phyloP scores from a whole-genome alignment of 2,113 vertebrate species.

The Platysternon megacephalum region DNA sequence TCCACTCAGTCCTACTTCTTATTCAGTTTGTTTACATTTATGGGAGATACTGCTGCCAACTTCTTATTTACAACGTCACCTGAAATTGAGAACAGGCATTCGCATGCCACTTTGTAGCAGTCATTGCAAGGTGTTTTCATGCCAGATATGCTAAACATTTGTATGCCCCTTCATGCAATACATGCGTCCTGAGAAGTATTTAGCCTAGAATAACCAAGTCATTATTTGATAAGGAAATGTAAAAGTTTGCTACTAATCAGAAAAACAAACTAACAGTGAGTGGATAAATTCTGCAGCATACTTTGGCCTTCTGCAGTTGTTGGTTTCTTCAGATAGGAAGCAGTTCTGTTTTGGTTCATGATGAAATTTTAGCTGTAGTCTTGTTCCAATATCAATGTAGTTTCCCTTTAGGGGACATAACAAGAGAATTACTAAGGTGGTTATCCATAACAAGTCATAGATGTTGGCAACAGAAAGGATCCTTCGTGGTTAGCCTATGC shows the following conservation, averaged over 20 bases:
- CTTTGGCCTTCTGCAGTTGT: neutral
- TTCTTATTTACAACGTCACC: too few species aligned
- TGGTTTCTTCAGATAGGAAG: neutral
- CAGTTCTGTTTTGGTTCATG: neutral
- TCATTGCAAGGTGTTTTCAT: too few species aligned
- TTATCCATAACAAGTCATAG: neutral
- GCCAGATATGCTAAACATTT: too few species aligned
- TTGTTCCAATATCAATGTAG: neutral
- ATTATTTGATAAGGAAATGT: neutral
- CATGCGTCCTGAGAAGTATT: neutral
- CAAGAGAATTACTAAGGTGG: neutral
- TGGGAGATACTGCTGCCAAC: too few species aligned
- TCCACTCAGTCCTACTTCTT: too few species aligned
- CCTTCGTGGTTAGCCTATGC: neutral
- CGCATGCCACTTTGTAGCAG: too few species aligned
- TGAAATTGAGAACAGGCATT: too few species aligned
- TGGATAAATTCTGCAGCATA: neutral
- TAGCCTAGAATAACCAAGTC: neutral
- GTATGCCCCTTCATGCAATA: too few species aligned
- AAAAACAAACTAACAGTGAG: neutral
- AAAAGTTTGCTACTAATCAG: neutral
- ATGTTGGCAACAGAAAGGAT: neutral
- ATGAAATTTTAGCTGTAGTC: neutral
- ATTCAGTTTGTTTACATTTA: too few species aligned
- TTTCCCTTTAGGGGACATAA: neutral